Percentiles rank a stretch among this genome's conserved stretches.
Conservation (phyloP, 1,140 invertebrate species). For the Tetramorium parvispinum region DNA sequence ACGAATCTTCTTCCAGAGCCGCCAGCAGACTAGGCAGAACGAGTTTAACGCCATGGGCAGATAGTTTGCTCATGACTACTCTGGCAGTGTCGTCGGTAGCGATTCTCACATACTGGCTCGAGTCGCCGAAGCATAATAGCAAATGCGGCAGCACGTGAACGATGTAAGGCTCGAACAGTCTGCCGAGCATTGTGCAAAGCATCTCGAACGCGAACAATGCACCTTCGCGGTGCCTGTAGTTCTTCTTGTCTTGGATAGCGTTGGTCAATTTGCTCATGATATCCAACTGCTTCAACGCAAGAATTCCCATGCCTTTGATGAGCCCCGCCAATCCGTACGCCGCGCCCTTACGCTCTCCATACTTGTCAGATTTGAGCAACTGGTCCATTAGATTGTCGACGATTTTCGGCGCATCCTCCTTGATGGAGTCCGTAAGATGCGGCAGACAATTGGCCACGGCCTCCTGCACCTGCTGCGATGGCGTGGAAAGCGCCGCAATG, state of each 20-base stretch:
- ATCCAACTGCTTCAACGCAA: slow-evolving; percentile 97
- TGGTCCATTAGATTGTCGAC: slow-evolving; percentile 95
- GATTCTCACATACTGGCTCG: slow-evolving; percentile 95
- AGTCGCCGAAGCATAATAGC: slow-evolving; percentile 97
- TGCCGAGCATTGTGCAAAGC: slow-evolving; percentile 97
- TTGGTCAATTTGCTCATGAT: slow-evolving; percentile 97
- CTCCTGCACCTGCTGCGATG: slow-evolving; percentile 99
- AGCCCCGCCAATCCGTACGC: slow-evolving; percentile 95
- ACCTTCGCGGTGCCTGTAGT: slow-evolving; percentile 96
- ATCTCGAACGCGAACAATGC: slow-evolving; percentile 99
- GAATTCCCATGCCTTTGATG: slow-evolving; percentile 98
- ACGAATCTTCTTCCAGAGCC: slow-evolving; percentile 98
- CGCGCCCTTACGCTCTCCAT: slow-evolving; percentile 97
- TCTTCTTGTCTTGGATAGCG: slow-evolving; percentile 98
- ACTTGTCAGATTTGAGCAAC: slow-evolving; percentile 96
- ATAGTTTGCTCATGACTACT: slow-evolving; percentile 98
- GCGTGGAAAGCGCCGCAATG: slow-evolving; percentile 96
- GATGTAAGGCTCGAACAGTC: slow-evolving; percentile 99
- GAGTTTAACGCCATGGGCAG: slow-evolving; percentile 98
- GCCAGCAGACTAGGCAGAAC: slow-evolving; percentile 96
- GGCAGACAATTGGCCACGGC: slow-evolving; percentile 98
- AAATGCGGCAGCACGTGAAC: slow-evolving; percentile 98
- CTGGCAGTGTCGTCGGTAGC: slow-evolving; percentile 98
- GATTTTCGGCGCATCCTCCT: slow-evolving; percentile 94
- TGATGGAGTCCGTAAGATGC: slow-evolving; percentile 96